phyloP scores from a whole-genome alignment of 2,113 vertebrate genomes.

The Crotophaga sulcirostris region DNA sequence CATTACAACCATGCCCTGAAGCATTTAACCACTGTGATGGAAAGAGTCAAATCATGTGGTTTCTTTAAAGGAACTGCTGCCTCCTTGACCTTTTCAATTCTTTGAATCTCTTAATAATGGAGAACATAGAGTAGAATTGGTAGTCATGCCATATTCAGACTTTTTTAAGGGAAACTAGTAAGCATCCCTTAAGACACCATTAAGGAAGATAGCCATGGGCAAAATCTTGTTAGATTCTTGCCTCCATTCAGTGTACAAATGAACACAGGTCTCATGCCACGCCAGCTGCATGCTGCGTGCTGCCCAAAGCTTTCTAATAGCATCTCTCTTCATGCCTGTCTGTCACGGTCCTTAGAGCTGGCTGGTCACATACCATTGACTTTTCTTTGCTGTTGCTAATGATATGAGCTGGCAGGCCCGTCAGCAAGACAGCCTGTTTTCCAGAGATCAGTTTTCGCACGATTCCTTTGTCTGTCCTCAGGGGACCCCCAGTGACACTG shows the following conservation, averaged over 20 bases:
- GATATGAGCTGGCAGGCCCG: background rate
- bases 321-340: background rate
- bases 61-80: background rate
- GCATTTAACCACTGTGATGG: background rate
- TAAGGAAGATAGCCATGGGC: background rate
- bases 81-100: background rate
- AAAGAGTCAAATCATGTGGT: background rate
- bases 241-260: background rate
- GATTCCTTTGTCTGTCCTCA: slow-evolving; percentile 4
- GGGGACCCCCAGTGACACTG: background rate
- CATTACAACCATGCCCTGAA: background rate
- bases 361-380: background rate
- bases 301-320: background rate
- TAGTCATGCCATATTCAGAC: background rate
- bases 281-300: accelerated
- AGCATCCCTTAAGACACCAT: background rate
- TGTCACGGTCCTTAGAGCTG: background rate
- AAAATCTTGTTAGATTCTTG: background rate
- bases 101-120: background rate
- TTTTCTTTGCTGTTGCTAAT: background rate
- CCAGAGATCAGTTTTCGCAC: background rate
- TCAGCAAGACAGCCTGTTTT: background rate
- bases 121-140: background rate
- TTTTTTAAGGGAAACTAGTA: background rate
- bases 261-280: background rate